These are phyloP conservation scores for Melieria crassipennis DNA, from an alignment of 2,888 invertebrate species.

Conservation along the genomic window DNA sequence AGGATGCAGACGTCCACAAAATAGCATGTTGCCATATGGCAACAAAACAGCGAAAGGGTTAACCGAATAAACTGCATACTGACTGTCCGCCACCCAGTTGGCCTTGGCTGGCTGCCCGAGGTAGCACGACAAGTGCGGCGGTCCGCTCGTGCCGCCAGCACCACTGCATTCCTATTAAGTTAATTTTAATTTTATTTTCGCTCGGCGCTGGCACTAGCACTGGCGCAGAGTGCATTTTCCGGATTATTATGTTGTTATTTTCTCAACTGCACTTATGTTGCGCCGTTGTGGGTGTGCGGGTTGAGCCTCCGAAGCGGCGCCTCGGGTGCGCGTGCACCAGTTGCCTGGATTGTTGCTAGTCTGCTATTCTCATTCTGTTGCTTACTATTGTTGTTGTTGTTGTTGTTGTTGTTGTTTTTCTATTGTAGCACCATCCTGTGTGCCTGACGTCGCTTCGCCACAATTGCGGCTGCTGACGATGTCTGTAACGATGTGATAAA, in stretches of 20 bases:
- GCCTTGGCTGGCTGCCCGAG: not conserved
- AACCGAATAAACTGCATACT: not conserved
- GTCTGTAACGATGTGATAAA: conserved; percentile 10
- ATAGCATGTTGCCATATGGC: no score
- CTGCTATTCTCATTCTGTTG: not conserved
- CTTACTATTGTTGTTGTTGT: not conserved
- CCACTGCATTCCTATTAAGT: conserved; percentile 3
- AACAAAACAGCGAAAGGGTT: no score
- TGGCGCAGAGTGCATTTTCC: conserved; percentile 11
- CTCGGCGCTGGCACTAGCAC: not conserved
- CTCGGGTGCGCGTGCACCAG: no score
- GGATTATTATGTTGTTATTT: conserved; percentile 27
- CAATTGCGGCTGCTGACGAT: not conserved
- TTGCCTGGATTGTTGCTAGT: not conserved
- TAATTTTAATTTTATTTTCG: conserved; percentile 22
- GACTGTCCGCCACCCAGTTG: not conserved
- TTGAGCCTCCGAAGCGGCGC: no score
- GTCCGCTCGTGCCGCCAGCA: not conserved
- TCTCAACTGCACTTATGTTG: not conserved
- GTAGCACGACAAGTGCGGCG: no score
- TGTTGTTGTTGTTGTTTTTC: conserved; percentile 1
- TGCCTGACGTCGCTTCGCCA: not conserved
- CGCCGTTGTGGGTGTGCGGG: not conserved
- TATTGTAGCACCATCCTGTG: not conserved
- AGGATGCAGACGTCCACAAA: no score